A percentile compares a stretch with the other conserved stretches of the same genome.
These are phyloP conservation scores for Ophioderma brevispina DNA, from an alignment of 35 echinoderm and acorn worm genomes.

Conservation along the genomic window DNA sequence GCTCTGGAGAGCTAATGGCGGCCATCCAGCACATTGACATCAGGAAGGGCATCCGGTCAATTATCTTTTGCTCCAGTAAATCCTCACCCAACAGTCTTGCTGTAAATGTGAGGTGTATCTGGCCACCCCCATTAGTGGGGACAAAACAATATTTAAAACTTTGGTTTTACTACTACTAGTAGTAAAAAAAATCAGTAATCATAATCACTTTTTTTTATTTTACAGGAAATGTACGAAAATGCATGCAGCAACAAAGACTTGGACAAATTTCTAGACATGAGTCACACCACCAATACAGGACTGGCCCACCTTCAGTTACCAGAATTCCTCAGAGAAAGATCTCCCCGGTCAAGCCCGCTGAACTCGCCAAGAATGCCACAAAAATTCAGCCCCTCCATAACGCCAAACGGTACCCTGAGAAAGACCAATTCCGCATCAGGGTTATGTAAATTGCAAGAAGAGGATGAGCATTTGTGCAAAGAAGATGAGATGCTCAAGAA, in stretches of 20 bases:
- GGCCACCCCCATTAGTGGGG: too few relatives aligned
- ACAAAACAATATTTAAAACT: too few relatives aligned
- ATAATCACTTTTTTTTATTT: conserved; percentile 1
- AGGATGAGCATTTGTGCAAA: not conserved
- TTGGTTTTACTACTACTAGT: too few relatives aligned
- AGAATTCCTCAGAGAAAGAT: conserved; percentile 1
- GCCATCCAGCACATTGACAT: too few relatives aligned
- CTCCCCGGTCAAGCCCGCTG: conserved; percentile 7
- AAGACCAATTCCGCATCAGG: not conserved
- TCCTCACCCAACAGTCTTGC: too few relatives aligned
- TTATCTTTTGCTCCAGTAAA: too few relatives aligned
- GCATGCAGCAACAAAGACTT: not conserved
- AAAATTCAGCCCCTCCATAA: not conserved
- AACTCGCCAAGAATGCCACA: not conserved
- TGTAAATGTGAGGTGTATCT: too few relatives aligned
- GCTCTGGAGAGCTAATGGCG: too few relatives aligned
- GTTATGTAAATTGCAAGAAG: not conserved
- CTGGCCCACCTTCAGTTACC: not conserved
- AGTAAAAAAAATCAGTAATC: too few relatives aligned
- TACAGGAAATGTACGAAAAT: conserved; percentile 26
- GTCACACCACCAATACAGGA: not conserved
- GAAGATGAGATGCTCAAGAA: not conserved
- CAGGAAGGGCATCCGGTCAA: too few relatives aligned
- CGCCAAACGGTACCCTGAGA: not conserved
- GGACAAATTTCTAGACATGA: not conserved